Percentiles rank a stretch among this genome's conserved stretches.
Evolutionary conservation across 2,888 invertebrate genomes (phyloP).

Genomic region (Apamea anceps): DNA sequence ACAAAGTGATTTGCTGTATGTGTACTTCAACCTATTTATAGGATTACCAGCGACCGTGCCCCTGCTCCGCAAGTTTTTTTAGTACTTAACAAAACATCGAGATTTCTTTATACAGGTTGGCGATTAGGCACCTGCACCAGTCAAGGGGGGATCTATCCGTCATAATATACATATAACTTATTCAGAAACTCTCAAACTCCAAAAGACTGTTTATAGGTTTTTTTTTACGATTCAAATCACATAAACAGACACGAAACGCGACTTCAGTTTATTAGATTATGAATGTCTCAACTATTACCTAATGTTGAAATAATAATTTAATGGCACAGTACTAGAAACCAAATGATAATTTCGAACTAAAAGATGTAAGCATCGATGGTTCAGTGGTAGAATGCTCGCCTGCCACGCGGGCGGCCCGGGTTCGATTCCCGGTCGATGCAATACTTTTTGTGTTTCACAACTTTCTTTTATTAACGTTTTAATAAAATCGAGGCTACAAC

Average conservation of each 20-base stretch:
- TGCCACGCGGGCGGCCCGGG: constrained; percentile 90
- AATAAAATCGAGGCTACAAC: no score
- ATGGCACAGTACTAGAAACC: not conserved
- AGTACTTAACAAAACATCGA: not conserved
- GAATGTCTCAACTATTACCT: not conserved
- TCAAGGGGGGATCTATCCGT: not conserved
- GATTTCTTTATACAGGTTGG: not conserved
- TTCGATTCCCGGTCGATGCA: constrained; percentile 90
- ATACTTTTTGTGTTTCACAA: constrained; percentile 64
- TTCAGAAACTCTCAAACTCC: not conserved
- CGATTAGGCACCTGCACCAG: not conserved
- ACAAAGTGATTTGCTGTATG: not conserved
- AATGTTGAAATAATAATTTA: not conserved
- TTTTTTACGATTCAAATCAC: not conserved
- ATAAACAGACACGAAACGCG: not conserved
- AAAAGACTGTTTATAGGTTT: no score
- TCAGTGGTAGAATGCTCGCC: constrained; percentile 91
- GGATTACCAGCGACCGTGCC: not conserved
- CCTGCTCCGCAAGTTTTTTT: not conserved
- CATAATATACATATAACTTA: not conserved
- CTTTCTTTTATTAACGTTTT: not conserved
- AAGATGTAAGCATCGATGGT: constrained; percentile 86
- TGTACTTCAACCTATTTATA: not conserved
- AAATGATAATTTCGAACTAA: rapidly evolving
- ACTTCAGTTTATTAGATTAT: not conserved